Conservation (phyloP, 2,888 invertebrate species). For the Eristalis pertinax region DNA sequence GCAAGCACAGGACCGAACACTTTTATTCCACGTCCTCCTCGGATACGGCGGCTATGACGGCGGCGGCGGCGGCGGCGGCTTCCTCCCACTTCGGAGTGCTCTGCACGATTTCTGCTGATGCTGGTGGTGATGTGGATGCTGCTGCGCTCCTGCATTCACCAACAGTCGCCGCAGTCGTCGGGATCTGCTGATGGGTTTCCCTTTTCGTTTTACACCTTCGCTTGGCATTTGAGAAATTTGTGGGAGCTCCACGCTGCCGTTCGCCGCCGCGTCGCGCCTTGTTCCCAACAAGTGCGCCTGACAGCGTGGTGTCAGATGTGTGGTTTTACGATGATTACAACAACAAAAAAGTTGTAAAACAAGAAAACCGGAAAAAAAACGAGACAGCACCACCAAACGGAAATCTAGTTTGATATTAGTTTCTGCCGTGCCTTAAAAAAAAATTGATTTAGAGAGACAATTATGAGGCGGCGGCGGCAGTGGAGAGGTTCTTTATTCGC, state of each 20-base stretch:
- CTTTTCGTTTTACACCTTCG: conserved; percentile 66
- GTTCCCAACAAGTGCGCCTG: conserved; percentile 62
- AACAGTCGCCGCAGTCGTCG: neutral
- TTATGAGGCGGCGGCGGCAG: conserved; percentile 47
- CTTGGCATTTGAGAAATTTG: conserved; percentile 69
- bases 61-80: neutral
- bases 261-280: conserved; percentile 45
- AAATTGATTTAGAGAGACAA: conserved; percentile 70
- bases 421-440: conserved; percentile 61
- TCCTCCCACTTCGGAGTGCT: conserved; percentile 65
- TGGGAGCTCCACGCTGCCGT: conserved; percentile 66
- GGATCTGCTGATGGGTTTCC: conserved; percentile 54
- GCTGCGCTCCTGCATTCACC: conserved; percentile 37
- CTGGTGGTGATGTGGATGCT: conserved; percentile 13
- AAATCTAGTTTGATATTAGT: conserved; percentile 70
- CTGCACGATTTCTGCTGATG: conserved; percentile 61
- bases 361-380: conserved; percentile 31
- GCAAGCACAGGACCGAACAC: conserved; percentile 67
- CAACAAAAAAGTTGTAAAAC: conserved; percentile 52
- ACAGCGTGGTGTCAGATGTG: conserved; percentile 67
- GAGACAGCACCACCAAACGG: conserved; percentile 30
- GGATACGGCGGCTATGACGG: neutral
- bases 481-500: conserved; percentile 29
- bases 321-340: conserved; percentile 69
- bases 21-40: conserved; percentile 49